A percentile compares a stretch with the other conserved stretches of the same genome.
Conservation (phyloP, 2,113 vertebrate species). For the Ia io region DNA sequence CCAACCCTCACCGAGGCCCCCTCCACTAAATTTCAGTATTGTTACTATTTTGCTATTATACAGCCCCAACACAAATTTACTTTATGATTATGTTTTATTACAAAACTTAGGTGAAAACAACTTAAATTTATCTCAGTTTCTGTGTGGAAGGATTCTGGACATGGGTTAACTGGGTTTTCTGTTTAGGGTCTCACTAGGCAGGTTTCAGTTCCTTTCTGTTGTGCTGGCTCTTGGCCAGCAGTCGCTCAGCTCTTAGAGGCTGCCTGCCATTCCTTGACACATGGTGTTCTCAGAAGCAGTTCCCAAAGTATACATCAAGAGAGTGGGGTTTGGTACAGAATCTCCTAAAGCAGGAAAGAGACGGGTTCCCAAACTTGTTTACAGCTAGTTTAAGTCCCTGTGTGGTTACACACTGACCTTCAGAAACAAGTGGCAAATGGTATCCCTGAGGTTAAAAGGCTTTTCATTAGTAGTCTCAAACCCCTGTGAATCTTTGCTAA, state of each 20-base stretch:
- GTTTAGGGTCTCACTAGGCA: not conserved
- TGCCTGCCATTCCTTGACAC: not conserved
- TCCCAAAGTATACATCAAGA: not conserved
- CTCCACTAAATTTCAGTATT: not conserved
- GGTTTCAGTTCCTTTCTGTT: not conserved
- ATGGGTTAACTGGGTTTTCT: not conserved
- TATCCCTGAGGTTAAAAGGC: not conserved
- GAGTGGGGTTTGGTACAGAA: not conserved
- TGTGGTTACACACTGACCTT: not conserved
- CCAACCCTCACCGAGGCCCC: not conserved
- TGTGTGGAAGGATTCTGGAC: not conserved
- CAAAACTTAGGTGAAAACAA: not conserved
- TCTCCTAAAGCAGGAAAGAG: not conserved
- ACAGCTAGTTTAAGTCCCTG: not conserved
- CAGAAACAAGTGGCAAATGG: not conserved
- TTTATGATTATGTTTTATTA: not conserved
- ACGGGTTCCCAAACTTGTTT: not conserved
- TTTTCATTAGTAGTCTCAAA: constrained; percentile 6
- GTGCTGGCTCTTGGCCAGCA: not conserved
- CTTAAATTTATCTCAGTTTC: not conserved
- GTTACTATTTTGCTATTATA: not conserved
- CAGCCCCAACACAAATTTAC: not conserved
- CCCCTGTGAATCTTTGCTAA: not conserved
- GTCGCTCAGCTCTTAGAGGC: not conserved
- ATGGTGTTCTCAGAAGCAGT: not conserved